A percentile compares a stretch with the other conserved stretches of the same genome.
phyloP scores from a whole-genome alignment of 2,888 invertebrate genomes.

The Sesia bembeciformis region DNA sequence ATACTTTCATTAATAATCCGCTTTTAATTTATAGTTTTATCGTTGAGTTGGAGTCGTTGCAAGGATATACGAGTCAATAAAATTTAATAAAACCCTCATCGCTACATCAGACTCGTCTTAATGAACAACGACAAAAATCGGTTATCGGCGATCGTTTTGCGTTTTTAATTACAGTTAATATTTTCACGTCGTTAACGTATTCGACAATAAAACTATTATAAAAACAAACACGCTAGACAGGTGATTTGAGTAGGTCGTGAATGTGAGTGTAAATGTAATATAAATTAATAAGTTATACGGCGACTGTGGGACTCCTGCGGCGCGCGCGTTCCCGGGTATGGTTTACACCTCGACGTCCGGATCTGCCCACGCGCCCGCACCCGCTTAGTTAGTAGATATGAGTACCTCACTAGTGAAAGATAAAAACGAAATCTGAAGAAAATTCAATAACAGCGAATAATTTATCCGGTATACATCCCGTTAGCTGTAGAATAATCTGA shows the following conservation, averaged over 20 bases:
- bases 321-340: conserved; percentile 11
- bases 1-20: conserved; percentile 27
- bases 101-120: conserved; percentile 34
- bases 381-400: not conserved
- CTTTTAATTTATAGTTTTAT: conserved; percentile 26
- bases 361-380: conserved; percentile 3
- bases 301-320: conserved; percentile 45
- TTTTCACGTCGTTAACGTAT: conserved; percentile 67
- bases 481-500: too few species aligned
- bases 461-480: too few species aligned
- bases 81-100: conserved; percentile 57
- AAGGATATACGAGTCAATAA: conserved; percentile 37
- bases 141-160: conserved; percentile 36
- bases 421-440: too few species aligned
- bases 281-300: conserved; percentile 67
- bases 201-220: conserved; percentile 50
- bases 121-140: conserved; percentile 53
- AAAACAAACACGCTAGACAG: conserved; percentile 66
- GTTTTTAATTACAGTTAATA: conserved; percentile 66
- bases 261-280: conserved; percentile 57
- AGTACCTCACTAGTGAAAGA: too few species aligned
- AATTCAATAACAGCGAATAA: too few species aligned
- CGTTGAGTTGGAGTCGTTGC: conserved; percentile 15
- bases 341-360: conserved; percentile 6
- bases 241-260: conserved; percentile 55